Evolutionary conservation across 2,888 invertebrate genomes (phyloP).

Genomic region (Polymixis flavicincta): DNA sequence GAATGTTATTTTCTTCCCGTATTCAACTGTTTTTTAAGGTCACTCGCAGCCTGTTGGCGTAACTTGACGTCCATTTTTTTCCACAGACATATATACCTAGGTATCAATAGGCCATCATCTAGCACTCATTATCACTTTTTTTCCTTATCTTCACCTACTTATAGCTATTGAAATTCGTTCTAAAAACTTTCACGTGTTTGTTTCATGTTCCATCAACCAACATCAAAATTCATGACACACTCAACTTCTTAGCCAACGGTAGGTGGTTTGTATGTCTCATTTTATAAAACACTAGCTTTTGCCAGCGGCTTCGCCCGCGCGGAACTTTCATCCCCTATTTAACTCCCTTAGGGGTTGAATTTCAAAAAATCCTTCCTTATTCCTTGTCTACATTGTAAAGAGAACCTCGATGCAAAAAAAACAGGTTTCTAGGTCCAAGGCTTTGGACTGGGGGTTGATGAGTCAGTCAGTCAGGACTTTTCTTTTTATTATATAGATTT

Average conservation of each 20-base stretch:
- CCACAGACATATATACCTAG: no score
- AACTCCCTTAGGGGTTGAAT: no score
- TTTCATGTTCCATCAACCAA: not conserved
- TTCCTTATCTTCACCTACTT: not conserved
- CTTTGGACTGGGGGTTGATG: no score
- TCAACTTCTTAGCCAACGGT: not conserved
- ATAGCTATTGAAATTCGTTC: not conserved
- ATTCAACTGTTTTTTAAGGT: not conserved
- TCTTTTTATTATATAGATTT: no score
- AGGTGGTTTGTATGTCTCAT: not conserved
- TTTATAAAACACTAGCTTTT: not conserved
- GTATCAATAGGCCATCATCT: not conserved
- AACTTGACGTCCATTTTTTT: not conserved
- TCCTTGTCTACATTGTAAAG: no score
- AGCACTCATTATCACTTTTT: not conserved
- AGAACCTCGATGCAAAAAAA: no score
- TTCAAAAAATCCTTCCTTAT: no score
- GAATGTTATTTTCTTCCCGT: not conserved
- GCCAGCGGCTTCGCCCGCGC: no score
- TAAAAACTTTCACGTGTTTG: not conserved
- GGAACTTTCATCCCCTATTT: no score
- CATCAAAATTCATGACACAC: not conserved
- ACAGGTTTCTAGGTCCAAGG: no score
- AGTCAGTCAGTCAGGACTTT: no score
- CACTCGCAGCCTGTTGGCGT: not conserved